Base-by-base conservation (phyloP, 2,113 vertebrate species). In the Nothoprocta perdicaria region DNA sequence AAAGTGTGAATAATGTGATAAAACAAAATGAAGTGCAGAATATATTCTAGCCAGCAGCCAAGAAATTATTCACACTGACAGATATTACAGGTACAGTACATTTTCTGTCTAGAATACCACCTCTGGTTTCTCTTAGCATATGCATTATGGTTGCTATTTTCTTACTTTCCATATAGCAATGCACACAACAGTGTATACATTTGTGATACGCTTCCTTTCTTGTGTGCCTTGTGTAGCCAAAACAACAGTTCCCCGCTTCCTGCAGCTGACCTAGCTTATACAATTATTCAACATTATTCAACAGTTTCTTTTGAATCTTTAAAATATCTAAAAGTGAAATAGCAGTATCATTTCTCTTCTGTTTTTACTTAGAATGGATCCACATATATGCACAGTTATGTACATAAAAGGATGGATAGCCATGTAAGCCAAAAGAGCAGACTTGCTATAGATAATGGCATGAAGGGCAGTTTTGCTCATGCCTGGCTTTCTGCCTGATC, bases 11-110 rank as follows among this genome's bases (percentile, higher is more conserved):
- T 88, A 94, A 91, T 91, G 63, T 89, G 94, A 94, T 94, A 95
- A 96, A 97, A 92, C 91, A 97, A 90, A 95, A 97, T 90, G 80
- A 97, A 86, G 94, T 91, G 81, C 86, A 77, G 89, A 94, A 84
- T 91, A 72, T 95, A 80, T 95, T 95, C 91, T 94, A 95, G 90
- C 83, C 86, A 94, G 91, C 88, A 97, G 94, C 88, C 90, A 96
- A 89, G 91, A 94, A 96, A 95, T 96, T 96, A 94, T 96, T 96
- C 89, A 96, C 83, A 71, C 41, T 86, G 82, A 92, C 95, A 97
- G 26, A 65, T 95, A 89, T 92, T 96, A 90, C 73, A 96, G 94
- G 82, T 94, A 90, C 35, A 66, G 62, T 93, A 79, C 69, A 40
- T 96, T 97, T 95, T 96, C 88, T 83, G 19, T 86, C 86, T 83